Evolutionary conservation across 1,140 invertebrate genomes (phyloP).

Genomic region (Macrocentrus cingulum): DNA sequence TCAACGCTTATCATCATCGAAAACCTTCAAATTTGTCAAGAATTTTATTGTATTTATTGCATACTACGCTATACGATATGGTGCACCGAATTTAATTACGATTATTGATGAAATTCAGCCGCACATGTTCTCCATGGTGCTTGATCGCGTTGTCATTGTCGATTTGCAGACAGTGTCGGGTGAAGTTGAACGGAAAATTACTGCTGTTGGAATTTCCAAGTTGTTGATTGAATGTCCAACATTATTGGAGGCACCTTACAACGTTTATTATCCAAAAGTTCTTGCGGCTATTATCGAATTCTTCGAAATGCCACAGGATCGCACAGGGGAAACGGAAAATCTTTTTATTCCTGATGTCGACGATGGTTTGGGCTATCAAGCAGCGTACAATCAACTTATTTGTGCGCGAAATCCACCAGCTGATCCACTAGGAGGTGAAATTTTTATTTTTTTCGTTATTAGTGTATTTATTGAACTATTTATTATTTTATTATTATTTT

Average conservation of each 20-base stretch:
- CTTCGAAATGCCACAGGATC: constrained; percentile 87
- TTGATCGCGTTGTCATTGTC: constrained; percentile 82
- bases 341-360: constrained; percentile 83
- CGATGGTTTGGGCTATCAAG: constrained; percentile 84
- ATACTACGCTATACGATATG: constrained; percentile 80
- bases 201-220: constrained; percentile 84
- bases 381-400: constrained; percentile 82
- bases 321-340: constrained; percentile 77
- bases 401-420: constrained; percentile 76
- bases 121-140: constrained; percentile 92
- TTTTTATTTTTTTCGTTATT: background rate
- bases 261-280: constrained; percentile 63
- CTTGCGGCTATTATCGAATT: constrained; percentile 78
- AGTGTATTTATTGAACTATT: too few relatives aligned
- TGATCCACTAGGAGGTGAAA: constrained; percentile 69
- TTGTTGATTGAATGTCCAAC: constrained; percentile 76
- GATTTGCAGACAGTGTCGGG: constrained; percentile 87
- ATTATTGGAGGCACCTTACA: constrained; percentile 69
- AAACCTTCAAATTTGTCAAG: constrained; percentile 92
- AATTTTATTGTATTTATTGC: constrained; percentile 88
- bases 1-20: constrained; percentile 86
- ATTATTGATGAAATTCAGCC: constrained; percentile 85
- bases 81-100: constrained; percentile 70
- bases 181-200: constrained; percentile 81
- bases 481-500: constrained; percentile 27